A percentile compares a stretch with the other conserved stretches of the same genome.
Evolutionary conservation across 2,113 vertebrate species (phyloP).

Genomic region (Pygoscelis antarcticus): DNA sequence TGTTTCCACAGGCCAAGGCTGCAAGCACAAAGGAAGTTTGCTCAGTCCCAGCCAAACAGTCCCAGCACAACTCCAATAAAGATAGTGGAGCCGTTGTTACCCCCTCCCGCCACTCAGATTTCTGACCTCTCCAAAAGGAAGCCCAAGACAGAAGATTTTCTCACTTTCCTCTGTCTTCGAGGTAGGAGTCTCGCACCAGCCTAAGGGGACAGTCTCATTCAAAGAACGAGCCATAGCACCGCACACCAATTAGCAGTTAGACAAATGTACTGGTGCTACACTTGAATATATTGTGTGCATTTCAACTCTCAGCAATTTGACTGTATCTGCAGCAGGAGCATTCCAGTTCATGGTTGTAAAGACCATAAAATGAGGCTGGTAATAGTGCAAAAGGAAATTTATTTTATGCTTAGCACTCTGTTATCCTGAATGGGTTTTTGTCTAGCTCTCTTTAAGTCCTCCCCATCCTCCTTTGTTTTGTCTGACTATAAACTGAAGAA

Average conservation of each 20-base stretch:
- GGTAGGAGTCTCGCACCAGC: slow-evolving; percentile 73
- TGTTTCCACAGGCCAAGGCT: slow-evolving; percentile 88
- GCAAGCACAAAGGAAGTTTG: slow-evolving; percentile 99
- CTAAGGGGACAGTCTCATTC: neutral
- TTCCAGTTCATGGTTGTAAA: neutral
- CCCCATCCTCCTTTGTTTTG: slow-evolving; percentile 18
- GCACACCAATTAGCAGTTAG: accelerated
- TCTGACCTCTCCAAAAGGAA: slow-evolving; percentile 97
- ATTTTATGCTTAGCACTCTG: neutral
- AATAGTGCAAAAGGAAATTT: neutral
- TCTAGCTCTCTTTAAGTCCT: neutral
- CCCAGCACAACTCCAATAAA: slow-evolving; percentile 98
- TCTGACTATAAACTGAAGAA: slow-evolving; percentile 28
- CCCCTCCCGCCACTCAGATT: slow-evolving; percentile 88
- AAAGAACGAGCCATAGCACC: neutral
- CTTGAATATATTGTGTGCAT: neutral
- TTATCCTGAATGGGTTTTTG: slow-evolving; percentile 22
- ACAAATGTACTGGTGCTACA: neutral
- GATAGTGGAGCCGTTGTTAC: slow-evolving; percentile 88
- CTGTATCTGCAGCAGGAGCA: neutral
- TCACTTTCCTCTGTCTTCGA: slow-evolving; percentile 99
- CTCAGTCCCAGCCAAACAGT: slow-evolving; percentile 98
- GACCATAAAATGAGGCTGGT: neutral
- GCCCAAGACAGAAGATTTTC: slow-evolving; percentile 99
- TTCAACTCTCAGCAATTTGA: neutral